A percentile compares a stretch with the other conserved stretches of the same genome.
These are phyloP conservation scores for Coenonympha arcania DNA, from an alignment of 2,888 invertebrate genomes.

Conservation along the genomic window DNA sequence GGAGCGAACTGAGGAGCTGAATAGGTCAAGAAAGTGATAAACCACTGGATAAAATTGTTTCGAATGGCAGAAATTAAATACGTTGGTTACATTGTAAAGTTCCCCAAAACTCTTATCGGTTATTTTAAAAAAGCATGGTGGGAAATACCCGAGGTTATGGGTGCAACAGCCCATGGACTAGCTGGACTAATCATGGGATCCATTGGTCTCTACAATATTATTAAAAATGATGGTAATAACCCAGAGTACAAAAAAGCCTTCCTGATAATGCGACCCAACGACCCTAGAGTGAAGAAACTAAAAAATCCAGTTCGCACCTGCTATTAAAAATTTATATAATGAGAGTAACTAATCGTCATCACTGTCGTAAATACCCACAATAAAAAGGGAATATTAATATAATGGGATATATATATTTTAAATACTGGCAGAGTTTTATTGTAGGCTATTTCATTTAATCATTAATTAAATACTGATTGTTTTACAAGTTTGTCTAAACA, in stretches of 20 bases:
- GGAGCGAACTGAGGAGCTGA: too few species aligned
- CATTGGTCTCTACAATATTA: slow-evolving; percentile 59
- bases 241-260: slow-evolving; percentile 75
- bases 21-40: too few species aligned
- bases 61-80: slow-evolving; percentile 36
- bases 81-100: slow-evolving; percentile 47
- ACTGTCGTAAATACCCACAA: too few species aligned
- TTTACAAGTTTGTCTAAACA: too few species aligned
- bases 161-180: slow-evolving; percentile 69
- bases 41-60: too few species aligned
- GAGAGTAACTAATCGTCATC: too few species aligned
- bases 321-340: slow-evolving; percentile 25
- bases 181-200: slow-evolving; percentile 70
- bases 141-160: slow-evolving; percentile 82
- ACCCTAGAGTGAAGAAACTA: slow-evolving; percentile 69
- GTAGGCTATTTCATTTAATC: too few species aligned
- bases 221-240: slow-evolving; percentile 75
- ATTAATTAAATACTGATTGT: too few species aligned
- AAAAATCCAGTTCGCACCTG: slow-evolving; percentile 50
- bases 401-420: too few species aligned
- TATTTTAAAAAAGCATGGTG: slow-evolving; percentile 67
- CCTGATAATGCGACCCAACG: slow-evolving; percentile 76
- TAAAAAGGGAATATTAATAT: too few species aligned
- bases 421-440: too few species aligned
- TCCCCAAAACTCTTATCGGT: slow-evolving; percentile 42